Evolutionary conservation across 2,888 invertebrate genomes (phyloP).

Genomic region (Rhagophthalmus giganteus): DNA sequence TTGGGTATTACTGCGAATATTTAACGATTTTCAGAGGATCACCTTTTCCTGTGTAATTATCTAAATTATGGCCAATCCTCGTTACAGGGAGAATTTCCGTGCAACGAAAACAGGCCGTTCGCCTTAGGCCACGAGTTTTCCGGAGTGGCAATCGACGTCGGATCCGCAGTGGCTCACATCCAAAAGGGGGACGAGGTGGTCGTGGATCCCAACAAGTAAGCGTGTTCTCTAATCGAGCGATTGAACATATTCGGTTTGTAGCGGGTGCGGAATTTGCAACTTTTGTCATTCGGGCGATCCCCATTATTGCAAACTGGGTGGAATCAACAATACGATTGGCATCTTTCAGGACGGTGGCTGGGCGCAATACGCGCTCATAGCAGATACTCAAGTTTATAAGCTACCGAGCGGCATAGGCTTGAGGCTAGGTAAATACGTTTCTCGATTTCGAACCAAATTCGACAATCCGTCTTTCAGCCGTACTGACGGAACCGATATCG

Average conservation of each 20-base stretch:
- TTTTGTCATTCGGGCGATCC: slow-evolving; percentile 66
- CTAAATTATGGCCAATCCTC: no score
- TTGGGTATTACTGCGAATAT: no score
- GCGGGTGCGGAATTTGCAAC: slow-evolving; percentile 65
- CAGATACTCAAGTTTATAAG: no score
- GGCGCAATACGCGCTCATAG: no score
- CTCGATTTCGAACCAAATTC: no score
- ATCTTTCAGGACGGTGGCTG: slow-evolving; percentile 70
- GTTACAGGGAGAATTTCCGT: slow-evolving; percentile 74
- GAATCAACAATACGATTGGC: slow-evolving; percentile 67
- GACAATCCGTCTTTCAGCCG: no score
- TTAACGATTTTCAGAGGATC: no score
- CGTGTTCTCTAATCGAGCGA: slow-evolving; percentile 1
- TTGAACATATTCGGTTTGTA: slow-evolving; percentile 44
- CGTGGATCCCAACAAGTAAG: slow-evolving; percentile 69
- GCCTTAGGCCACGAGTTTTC: slow-evolving; percentile 72
- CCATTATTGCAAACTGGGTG: slow-evolving; percentile 65
- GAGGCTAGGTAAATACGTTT: no score
- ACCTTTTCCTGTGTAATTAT: no score
- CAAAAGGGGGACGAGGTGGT: slow-evolving; percentile 69
- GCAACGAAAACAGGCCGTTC: slow-evolving; percentile 58
- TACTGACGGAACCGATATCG: slow-evolving; percentile 69
- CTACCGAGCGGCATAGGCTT: no score
- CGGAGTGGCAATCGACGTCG: slow-evolving; percentile 63
- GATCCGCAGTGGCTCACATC: slow-evolving; percentile 59